Evolutionary conservation across 2,797 vertebrate species (phyloP).

Genomic region (Hybognathus amarus): DNA sequence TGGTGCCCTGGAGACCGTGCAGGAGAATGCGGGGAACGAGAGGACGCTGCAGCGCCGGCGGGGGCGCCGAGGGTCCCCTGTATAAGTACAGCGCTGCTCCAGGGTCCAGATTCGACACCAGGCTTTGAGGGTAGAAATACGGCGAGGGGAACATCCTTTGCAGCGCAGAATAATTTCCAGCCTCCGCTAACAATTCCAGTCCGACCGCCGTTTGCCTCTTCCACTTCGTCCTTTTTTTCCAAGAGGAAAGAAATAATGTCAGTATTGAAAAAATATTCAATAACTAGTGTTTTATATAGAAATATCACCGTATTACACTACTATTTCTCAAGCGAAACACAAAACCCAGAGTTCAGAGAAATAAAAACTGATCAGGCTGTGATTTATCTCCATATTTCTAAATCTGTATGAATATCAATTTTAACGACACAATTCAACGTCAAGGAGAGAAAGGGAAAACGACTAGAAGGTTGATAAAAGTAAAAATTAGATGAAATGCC

Average conservation of each 20-base stretch:
- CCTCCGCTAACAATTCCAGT: slow-evolving; percentile 94
- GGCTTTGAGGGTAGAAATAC: slow-evolving; percentile 97
- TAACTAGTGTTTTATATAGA: neutral
- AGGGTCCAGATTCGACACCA: slow-evolving; percentile 95
- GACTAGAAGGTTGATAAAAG: neutral
- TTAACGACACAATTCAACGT: neutral
- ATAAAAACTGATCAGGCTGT: neutral
- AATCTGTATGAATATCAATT: neutral
- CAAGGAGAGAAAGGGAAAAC: neutral
- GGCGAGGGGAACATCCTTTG: slow-evolving; percentile 98
- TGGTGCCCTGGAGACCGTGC: slow-evolving; percentile 90
- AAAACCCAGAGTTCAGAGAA: neutral
- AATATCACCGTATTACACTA: neutral
- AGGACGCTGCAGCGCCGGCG: slow-evolving; percentile 90
- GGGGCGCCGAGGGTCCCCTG: slow-evolving; percentile 91
- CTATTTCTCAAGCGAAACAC: neutral
- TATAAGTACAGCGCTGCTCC: slow-evolving; percentile 93
- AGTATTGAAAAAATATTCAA: slow-evolving; percentile 8
- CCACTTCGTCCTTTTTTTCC: slow-evolving; percentile 90
- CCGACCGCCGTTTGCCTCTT: slow-evolving; percentile 97
- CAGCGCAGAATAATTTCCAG: slow-evolving; percentile 95
- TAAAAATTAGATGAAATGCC: slow-evolving; percentile 38
- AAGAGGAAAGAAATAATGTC: neutral
- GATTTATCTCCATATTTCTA: neutral
- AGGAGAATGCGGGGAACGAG: slow-evolving; percentile 94